Conservation (phyloP, 2,113 vertebrate genomes). For the Phaetusa simplex region DNA sequence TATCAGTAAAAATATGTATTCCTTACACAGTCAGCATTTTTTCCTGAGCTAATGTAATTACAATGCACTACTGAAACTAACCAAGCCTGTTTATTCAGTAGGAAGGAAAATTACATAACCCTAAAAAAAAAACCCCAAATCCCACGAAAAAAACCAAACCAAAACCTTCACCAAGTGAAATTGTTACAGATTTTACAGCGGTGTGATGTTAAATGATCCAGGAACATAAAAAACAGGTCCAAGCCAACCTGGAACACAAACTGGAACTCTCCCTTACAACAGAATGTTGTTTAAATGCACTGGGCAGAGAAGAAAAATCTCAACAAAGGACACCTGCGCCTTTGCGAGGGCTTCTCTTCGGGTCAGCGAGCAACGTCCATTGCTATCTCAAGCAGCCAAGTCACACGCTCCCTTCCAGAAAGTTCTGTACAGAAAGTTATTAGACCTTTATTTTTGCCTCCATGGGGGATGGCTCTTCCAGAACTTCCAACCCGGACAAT, state of each 20-base stretch:
- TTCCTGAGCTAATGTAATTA: slow-evolving; percentile 3
- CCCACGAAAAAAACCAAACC: not conserved
- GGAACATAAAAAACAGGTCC: not conserved
- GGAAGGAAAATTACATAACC: not conserved
- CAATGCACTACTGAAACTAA: slow-evolving; percentile 36
- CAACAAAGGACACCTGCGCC: not conserved
- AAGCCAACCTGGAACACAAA: not conserved
- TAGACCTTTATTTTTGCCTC: not conserved
- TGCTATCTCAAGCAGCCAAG: not conserved
- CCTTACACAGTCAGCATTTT: slow-evolving; percentile 11
- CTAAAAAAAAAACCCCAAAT: not conserved
- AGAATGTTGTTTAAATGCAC: not conserved
- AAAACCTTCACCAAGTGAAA: not conserved
- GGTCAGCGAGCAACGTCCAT: not conserved
- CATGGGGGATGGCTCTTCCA: not conserved
- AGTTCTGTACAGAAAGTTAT: not conserved
- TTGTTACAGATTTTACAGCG: not conserved
- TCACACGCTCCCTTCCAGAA: not conserved
- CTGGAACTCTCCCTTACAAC: not conserved
- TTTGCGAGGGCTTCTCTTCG: not conserved
- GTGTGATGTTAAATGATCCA: not conserved
- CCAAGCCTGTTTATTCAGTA: slow-evolving; percentile 16
- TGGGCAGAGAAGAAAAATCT: not conserved
- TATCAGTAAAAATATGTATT: slow-evolving; percentile 7
- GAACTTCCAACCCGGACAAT: not conserved